These are phyloP conservation scores for Rhinogobius similis DNA, from an alignment of 2,113 vertebrate genomes.

Conservation along the genomic window DNA sequence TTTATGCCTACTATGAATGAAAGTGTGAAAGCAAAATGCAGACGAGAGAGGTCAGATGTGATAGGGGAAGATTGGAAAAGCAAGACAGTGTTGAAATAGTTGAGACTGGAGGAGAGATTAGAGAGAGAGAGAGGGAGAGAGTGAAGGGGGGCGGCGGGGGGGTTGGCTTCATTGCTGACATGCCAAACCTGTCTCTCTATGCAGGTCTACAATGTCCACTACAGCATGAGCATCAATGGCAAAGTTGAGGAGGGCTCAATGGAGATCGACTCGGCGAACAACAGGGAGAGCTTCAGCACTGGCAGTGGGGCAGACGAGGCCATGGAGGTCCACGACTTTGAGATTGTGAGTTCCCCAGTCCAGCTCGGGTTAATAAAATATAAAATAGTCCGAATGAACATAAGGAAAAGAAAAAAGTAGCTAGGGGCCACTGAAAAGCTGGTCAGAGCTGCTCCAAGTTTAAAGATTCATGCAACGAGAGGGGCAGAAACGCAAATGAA, in stretches of 20 bases:
- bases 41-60: slow-evolving; percentile 16
- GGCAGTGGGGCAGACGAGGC: slow-evolving; percentile 87
- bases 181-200: slow-evolving; percentile 45
- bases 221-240: slow-evolving; percentile 96
- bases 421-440: not conserved
- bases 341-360: slow-evolving; percentile 85
- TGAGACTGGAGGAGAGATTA: not conserved
- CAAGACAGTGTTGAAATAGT: slow-evolving; percentile 23
- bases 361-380: not conserved
- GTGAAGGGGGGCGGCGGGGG: slow-evolving; percentile 16
- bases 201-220: slow-evolving; percentile 94
- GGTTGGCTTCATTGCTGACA: slow-evolving; percentile 51
- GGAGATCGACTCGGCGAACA: slow-evolving; percentile 92
- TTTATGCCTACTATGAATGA: slow-evolving; percentile 16
- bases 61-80: slow-evolving; percentile 27
- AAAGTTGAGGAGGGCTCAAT: slow-evolving; percentile 92
- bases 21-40: slow-evolving; percentile 26
- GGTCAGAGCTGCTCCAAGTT: slow-evolving; percentile 31
- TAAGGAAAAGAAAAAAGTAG: not conserved
- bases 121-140: not conserved
- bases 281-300: slow-evolving; percentile 91
- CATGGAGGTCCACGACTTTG: slow-evolving; percentile 92
- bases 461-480: slow-evolving; percentile 13
- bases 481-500: slow-evolving; percentile 29
- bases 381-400: not conserved